Conservation (phyloP, 2,797 vertebrate species). For the Orientallactaga sibirica region DNA sequence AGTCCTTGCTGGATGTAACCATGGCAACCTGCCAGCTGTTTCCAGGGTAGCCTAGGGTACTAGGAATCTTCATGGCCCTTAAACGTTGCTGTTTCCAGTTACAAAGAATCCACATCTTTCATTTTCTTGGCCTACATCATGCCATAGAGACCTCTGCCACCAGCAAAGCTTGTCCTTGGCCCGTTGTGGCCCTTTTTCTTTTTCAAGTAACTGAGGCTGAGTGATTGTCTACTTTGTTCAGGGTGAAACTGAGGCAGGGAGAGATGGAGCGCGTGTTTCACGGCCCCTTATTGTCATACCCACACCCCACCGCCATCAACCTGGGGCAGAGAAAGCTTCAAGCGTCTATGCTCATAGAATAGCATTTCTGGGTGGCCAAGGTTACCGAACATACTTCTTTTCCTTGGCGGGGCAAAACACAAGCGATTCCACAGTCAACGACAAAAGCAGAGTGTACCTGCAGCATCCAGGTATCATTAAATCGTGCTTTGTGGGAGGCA, state of each 20-base stretch:
- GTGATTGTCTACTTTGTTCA: not conserved
- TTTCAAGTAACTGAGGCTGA: not conserved
- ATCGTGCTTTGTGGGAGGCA: not conserved
- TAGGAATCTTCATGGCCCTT: not conserved
- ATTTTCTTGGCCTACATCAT: not conserved
- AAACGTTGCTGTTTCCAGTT: not conserved
- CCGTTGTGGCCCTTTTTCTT: not conserved
- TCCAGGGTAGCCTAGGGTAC: not conserved
- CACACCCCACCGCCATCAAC: fast-evolving
- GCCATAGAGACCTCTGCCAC: not conserved
- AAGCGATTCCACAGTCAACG: not conserved
- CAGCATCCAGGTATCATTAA: not conserved
- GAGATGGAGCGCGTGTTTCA: not conserved
- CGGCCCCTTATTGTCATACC: not conserved
- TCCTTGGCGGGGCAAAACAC: not conserved
- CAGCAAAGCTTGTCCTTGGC: not conserved
- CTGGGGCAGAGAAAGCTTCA: not conserved
- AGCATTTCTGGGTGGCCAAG: not conserved
- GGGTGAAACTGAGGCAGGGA: slow-evolving; percentile 10
- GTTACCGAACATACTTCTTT: not conserved
- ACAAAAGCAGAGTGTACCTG: not conserved
- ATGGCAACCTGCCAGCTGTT: not conserved
- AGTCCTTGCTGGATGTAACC: not conserved
- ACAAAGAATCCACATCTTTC: not conserved
- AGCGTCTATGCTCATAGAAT: not conserved